Conservation (phyloP, 2,797 vertebrate species). For the Odontamblyopus rebecca region DNA sequence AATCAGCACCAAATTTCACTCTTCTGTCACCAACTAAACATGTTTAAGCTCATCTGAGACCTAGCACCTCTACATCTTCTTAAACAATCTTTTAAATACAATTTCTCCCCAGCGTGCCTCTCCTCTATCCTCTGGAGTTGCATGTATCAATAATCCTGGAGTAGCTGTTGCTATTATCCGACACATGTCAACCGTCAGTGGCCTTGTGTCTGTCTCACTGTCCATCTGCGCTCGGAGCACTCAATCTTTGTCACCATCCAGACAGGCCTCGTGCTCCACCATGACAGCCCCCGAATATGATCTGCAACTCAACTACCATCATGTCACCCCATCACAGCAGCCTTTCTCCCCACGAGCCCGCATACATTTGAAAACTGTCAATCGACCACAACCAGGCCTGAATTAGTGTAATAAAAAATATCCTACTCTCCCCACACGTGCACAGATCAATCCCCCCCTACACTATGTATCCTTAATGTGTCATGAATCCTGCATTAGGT, state of each 20-base stretch:
- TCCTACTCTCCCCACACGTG: slow-evolving; percentile 16
- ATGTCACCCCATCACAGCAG: slow-evolving; percentile 57
- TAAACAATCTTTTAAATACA: slow-evolving; percentile 8
- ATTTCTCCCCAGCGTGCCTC: slow-evolving; percentile 1
- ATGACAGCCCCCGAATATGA: slow-evolving; percentile 64
- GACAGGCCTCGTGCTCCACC: slow-evolving; percentile 61
- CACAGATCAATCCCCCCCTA: slow-evolving; percentile 25
- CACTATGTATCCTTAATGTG: slow-evolving; percentile 35
- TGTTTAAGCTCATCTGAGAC: neutral
- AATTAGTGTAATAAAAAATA: slow-evolving; percentile 57
- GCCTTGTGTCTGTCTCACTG: slow-evolving; percentile 70
- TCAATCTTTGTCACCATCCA: slow-evolving; percentile 77
- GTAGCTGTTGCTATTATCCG: slow-evolving; percentile 57
- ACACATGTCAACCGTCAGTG: slow-evolving; percentile 73
- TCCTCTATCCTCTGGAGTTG: slow-evolving; percentile 17
- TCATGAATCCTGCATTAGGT: slow-evolving; percentile 38
- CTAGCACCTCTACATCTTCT: neutral
- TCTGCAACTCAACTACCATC: slow-evolving; percentile 71
- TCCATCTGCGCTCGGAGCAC: slow-evolving; percentile 62
- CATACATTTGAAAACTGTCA: slow-evolving; percentile 66
- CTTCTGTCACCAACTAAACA: neutral
- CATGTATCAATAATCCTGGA: slow-evolving; percentile 50
- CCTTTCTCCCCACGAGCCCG: slow-evolving; percentile 49
- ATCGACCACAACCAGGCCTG: slow-evolving; percentile 35
- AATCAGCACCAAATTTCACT: neutral